A percentile compares a stretch with the other conserved stretches of the same genome.
Evolutionary conservation across 2,888 invertebrate species (phyloP).

Genomic region (Galeruca laticollis): DNA sequence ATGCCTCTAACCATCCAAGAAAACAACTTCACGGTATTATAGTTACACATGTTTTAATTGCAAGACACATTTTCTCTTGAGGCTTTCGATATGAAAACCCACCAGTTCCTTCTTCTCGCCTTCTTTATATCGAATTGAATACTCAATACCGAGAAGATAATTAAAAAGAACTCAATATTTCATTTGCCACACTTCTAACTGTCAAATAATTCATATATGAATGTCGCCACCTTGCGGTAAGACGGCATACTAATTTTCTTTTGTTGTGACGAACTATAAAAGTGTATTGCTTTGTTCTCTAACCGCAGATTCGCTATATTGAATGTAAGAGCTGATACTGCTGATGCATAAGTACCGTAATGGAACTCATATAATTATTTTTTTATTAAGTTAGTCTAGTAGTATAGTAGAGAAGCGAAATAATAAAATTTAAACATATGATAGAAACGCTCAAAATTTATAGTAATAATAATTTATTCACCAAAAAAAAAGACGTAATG

Average conservation of each 20-base stretch:
- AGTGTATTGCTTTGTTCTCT: conserved; percentile 14
- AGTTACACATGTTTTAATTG: conserved; percentile 15
- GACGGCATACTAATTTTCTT: conserved; percentile 50
- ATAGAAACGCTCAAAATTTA: too few species aligned
- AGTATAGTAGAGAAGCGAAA: too few species aligned
- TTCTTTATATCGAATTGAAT: conserved; percentile 7
- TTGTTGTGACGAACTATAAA: conserved; percentile 38
- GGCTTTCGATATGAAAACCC: conserved; percentile 21
- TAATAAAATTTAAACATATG: too few species aligned
- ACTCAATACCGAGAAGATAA: conserved; percentile 25
- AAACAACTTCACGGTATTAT: background rate
- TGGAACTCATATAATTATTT: too few species aligned
- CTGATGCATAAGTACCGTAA: too few species aligned
- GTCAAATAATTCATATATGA: conserved; percentile 57
- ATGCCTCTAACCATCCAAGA: background rate
- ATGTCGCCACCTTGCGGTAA: conserved; percentile 59
- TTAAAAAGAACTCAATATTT: conserved; percentile 42
- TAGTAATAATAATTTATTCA: too few species aligned
- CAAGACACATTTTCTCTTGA: too few species aligned
- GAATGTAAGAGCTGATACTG: background rate
- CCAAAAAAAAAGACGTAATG: too few species aligned
- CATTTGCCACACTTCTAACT: conserved; percentile 56
- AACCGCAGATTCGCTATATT: conserved; percentile 2
- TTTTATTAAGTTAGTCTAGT: too few species aligned
- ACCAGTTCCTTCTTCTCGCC: background rate